Base-by-base conservation (phyloP, 2,888 invertebrate genomes). In the Rhimphoctona megacephalus region DNA sequence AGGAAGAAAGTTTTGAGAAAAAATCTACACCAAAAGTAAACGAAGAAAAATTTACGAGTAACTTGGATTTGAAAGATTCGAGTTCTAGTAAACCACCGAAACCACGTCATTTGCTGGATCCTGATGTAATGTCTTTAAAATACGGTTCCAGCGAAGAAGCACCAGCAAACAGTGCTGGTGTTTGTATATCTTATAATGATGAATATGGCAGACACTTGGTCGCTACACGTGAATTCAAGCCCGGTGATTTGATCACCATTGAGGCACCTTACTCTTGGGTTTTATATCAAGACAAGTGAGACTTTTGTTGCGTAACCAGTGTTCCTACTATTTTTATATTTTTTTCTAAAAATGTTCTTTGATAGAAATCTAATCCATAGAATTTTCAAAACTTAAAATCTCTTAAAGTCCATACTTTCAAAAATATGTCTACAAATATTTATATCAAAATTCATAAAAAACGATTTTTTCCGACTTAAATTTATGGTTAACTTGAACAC, bases 181-280 rank as follows among this genome's bases (percentile, higher is more conserved):
- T 94, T 14, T 83, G 61, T 54, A 92, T 94, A 72, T 73, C 86
- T 30, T 93, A 91, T 54, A 92, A 92, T 7, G 86, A 92, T 84
- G 91, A 92, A 89, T 94, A 91, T 80, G 94, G 94, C 9, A 91
- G 94, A 77, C 93, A 94, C 77, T 88, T 94, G 76, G 86, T 92
- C 43, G 94, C 94, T 6, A 93, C 92, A 2, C 90, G 91, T 57
- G 85, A 90, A 30, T 94, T 94, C 78, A 90, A 91, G 77, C 93
- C 94, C n/a, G 94, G 94, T 6, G 93, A 94, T 77, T 85, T 94
- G 49, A 78, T 94, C 25, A 91, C 91, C n/a, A 89, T 92, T 1
- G 94, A 94, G 83, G 88, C 93, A 82, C 94, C 94, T 6, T 93
- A 91, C 80, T 91, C 92, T 22, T 91, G 91, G 79, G 89, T 93